These are phyloP conservation scores for Uropsilus gracilis DNA, from an alignment of 2,113 vertebrate genomes.

Conservation along the genomic window DNA sequence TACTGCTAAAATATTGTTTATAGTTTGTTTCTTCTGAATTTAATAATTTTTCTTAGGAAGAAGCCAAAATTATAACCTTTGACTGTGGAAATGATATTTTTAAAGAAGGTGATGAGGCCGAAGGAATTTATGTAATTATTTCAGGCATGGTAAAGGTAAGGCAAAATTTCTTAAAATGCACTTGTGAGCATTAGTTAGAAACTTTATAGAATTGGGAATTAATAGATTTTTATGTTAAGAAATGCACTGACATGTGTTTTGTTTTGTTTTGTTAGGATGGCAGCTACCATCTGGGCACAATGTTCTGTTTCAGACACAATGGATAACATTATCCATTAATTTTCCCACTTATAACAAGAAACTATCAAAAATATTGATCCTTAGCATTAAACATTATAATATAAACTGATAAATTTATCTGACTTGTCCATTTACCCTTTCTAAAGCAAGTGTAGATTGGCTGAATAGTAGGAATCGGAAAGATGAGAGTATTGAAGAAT, in stretches of 20 bases:
- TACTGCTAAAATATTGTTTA: neutral
- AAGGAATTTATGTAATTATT: constrained; percentile 83
- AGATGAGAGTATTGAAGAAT: neutral
- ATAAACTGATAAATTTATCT: neutral
- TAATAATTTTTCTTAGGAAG: constrained; percentile 72
- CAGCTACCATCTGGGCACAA: neutral
- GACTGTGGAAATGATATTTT: constrained; percentile 82
- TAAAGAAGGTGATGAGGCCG: constrained; percentile 76
- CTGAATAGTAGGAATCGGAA: neutral
- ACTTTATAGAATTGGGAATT: neutral
- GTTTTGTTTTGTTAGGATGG: neutral
- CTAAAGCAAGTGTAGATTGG: neutral
- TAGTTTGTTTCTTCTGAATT: neutral
- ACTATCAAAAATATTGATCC: neutral
- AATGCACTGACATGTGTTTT: neutral
- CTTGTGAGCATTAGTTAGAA: constrained; percentile 2
- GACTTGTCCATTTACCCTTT: neutral
- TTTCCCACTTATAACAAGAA: constrained; percentile 18
- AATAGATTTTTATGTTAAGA: neutral
- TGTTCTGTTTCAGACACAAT: neutral
- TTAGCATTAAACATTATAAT: neutral
- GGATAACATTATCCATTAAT: neutral
- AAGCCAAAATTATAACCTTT: constrained; percentile 76
- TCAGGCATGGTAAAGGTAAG: constrained; percentile 85
- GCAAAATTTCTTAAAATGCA: neutral